Conservation (phyloP, 2,797 vertebrate species). For the Sorex maritimensis region DNA sequence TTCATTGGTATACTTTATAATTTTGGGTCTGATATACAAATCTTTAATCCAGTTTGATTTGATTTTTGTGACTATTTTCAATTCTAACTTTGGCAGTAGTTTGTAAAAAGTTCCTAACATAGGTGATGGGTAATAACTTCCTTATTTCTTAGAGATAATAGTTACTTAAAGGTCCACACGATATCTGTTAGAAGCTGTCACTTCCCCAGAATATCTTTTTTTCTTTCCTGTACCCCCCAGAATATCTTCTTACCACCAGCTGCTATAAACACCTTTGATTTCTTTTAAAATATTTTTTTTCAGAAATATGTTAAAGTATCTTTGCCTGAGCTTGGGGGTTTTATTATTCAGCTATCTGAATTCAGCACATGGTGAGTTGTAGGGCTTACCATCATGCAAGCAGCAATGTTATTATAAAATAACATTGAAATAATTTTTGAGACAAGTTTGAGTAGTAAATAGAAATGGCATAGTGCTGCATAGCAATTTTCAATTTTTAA, state of each 20-base stretch:
- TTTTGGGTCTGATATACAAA: too few relatives aligned
- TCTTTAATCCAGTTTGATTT: too few relatives aligned
- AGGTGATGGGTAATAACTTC: background rate
- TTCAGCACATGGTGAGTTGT: background rate
- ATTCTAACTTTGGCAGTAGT: too few relatives aligned
- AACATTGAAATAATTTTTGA: slow-evolving; percentile 28
- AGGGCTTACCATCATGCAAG: background rate
- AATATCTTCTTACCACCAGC: background rate
- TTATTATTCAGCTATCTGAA: slow-evolving; percentile 58
- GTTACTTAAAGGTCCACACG: background rate
- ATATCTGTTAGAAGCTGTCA: background rate
- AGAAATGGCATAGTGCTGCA: background rate
- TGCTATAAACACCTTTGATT: slow-evolving; percentile 15
- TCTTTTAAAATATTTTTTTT: slow-evolving; percentile 21
- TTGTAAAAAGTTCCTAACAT: background rate
- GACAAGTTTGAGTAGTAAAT: slow-evolving; percentile 51
- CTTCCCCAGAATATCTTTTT: slow-evolving; percentile 12
- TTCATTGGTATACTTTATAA: too few relatives aligned
- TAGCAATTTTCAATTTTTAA: slow-evolving; percentile 56
- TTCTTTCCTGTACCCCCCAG: background rate
- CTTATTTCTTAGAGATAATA: slow-evolving; percentile 33
- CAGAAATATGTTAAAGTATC: slow-evolving; percentile 40
- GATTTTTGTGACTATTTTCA: too few relatives aligned
- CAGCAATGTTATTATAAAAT: background rate
- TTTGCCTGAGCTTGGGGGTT: background rate